A percentile compares a stretch with the other conserved stretches of the same genome.
These are phyloP conservation scores for Scrobipalpa costella DNA, from an alignment of 2,888 invertebrate genomes.

Conservation along the genomic window DNA sequence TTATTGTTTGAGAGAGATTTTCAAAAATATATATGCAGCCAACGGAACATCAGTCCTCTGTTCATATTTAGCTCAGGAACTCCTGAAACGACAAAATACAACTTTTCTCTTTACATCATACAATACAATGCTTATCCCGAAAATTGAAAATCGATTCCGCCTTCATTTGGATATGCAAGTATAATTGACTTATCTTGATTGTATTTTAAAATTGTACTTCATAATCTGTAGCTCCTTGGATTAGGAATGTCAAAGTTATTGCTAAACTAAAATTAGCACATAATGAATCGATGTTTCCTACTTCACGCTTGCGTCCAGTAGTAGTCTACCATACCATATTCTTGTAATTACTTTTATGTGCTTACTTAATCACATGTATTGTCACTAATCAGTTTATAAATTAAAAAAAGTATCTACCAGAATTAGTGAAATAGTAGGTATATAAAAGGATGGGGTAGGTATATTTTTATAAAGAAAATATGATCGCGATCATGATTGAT, in stretches of 20 bases:
- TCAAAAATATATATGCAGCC: background rate
- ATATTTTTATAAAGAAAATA: slow-evolving; percentile 21
- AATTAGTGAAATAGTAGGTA: slow-evolving; percentile 9
- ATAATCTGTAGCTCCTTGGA: slow-evolving; percentile 11
- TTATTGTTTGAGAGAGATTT: background rate
- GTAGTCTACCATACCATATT: slow-evolving; percentile 35
- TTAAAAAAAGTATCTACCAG: slow-evolving; percentile 13
- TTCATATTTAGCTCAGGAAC: background rate
- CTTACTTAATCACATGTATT: slow-evolving; percentile 27
- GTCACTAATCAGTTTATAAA: slow-evolving; percentile 39
- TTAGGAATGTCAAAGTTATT: slow-evolving; percentile 44
- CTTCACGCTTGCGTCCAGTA: slow-evolving; percentile 67
- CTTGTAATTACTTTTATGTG: slow-evolving; percentile 33
- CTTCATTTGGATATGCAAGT: background rate
- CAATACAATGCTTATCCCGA: slow-evolving; percentile 2
- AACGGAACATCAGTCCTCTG: background rate
- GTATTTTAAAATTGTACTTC: background rate
- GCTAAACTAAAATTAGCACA: slow-evolving; percentile 50
- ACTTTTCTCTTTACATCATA: background rate
- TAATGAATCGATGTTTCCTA: slow-evolving; percentile 42
- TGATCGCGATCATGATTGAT: background rate
- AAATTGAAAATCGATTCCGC: background rate
- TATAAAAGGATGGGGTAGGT: slow-evolving; percentile 10
- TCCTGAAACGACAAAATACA: background rate
- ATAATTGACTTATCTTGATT: background rate